Base-by-base conservation (phyloP, 2,797 vertebrate genomes). In the Liparis tanakae region DNA sequence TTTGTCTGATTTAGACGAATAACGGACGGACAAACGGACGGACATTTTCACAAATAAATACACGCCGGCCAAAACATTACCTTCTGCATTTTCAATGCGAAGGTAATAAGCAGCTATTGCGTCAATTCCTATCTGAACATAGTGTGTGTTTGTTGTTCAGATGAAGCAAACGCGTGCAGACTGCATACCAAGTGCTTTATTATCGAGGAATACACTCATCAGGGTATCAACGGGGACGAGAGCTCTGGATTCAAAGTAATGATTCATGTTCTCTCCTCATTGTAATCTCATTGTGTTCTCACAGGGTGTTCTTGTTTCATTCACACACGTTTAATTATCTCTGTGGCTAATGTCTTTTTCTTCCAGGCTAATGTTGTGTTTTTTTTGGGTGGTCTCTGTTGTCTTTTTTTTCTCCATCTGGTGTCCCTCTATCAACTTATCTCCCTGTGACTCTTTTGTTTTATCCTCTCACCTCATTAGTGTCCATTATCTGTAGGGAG, bases 281-380 rank as follows among this genome's bases (percentile, higher is more conserved):
- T 85, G 67, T 90, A 85, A 92, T 92, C 88, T 88, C 84, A 88
- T 92, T 88, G 88, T 48, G 74, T 74, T 71, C 80, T 90, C 83
- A 88, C 89, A 81, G 78, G 75, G 76, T 91, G 90, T 91, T 90
- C 87, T 86, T 64, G 56, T 87, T 82, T 89, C 81, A 87, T 87
- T 88, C 85, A 91, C 70, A 87, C 59, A 18, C 33, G 43, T 65
- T 65, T 87, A 89, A 88, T 85, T 87, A 81, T 86, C 62, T 86
- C 70, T 64, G 39, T 53, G 60, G 79, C 81, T 84, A 85, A 90
- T 89, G 63, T 72, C 51, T 68, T 78, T 82, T 77, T 55, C 66
- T 64, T 68, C 64, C 43, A 57, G 34, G 39, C 41, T 71, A 48
- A 54, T 68, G 43, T 1, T 63, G 65, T 65, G 60, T 37, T 43